Base-by-base conservation (phyloP, 2,888 invertebrate species). In the Amiota minor region DNA sequence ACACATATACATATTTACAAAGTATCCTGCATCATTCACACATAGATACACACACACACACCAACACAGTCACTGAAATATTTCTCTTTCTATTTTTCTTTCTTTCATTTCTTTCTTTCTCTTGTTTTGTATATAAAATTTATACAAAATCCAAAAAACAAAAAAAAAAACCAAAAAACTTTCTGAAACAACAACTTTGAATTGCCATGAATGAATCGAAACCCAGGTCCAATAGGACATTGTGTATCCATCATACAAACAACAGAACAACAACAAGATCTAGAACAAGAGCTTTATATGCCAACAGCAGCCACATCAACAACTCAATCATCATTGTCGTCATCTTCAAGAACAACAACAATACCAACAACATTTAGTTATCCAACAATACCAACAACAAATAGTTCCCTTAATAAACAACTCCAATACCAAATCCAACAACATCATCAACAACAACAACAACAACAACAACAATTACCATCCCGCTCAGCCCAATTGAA, bases 201-300 rank as follows among this genome's bases (percentile, higher is more conserved):
- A 75, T 72, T 77, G 79, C 70, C 16, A 61, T 64, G 73, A 50
- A 23, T 23, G 23, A 23, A 2, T 50, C 4, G 76, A 78, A 74
- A 68, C 23, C 35, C 79, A 90, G 90, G 90, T 85, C 88, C 89
- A 35, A 89, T 90, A 87, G 90, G 90, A 83, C 88, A 89, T 80
- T 90, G 90, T 80, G 81, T 89, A 80, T 88, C 87, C 79, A 82
- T 88, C 79, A 83, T 82, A 80, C 79, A 80, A 77, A 80, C 83
- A 80, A 81, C 85, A 74, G 82, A 78, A 79, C 78, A 73, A 81
- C 74, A 72, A 71, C 67, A 75, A 74, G 71, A 69, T 62, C 78
- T 76, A 75, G 74, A 72, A 71, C 67, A 75, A 74, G 71, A 69
- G 64, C 78, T 76, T 75, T 61, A 70, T 61, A 76, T 80, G 76